Evolutionary conservation across 2,113 vertebrate species (phyloP).

Genomic region (Vidua macroura): DNA sequence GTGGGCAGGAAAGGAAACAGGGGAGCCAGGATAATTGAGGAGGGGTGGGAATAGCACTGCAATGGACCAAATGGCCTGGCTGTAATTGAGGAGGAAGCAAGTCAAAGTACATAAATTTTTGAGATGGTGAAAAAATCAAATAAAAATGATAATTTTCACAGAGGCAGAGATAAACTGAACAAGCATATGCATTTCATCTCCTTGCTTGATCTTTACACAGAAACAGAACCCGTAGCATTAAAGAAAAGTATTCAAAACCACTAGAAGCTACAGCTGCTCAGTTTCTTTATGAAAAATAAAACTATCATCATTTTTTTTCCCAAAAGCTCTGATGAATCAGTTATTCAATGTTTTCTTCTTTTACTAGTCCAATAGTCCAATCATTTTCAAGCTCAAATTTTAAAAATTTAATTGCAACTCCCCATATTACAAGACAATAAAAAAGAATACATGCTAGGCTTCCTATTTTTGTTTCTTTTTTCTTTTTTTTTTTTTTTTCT

Average conservation of each 20-base stretch:
- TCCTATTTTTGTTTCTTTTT: background rate
- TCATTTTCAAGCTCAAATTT: background rate
- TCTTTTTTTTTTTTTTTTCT: background rate
- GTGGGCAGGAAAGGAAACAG: background rate
- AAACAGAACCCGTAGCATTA: background rate
- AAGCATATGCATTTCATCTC: background rate
- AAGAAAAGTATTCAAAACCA: background rate
- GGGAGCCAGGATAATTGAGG: background rate
- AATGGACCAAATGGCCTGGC: background rate
- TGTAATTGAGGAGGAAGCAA: background rate
- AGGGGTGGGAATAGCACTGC: background rate
- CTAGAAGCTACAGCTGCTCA: background rate
- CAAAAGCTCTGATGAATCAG: background rate
- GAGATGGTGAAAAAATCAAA: background rate
- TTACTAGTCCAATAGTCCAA: background rate
- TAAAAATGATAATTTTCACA: background rate
- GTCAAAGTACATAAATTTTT: background rate
- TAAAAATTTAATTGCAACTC: background rate
- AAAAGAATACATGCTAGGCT: background rate
- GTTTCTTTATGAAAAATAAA: background rate
- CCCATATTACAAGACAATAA: background rate
- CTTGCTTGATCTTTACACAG: background rate
- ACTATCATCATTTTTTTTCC: background rate
- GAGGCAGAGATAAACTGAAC: background rate
- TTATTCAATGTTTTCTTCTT: background rate